A percentile compares a stretch with the other conserved stretches of the same genome.
phyloP scores from a whole-genome alignment of 2,797 vertebrate species.

The Oryzias dopingdopingensis region DNA sequence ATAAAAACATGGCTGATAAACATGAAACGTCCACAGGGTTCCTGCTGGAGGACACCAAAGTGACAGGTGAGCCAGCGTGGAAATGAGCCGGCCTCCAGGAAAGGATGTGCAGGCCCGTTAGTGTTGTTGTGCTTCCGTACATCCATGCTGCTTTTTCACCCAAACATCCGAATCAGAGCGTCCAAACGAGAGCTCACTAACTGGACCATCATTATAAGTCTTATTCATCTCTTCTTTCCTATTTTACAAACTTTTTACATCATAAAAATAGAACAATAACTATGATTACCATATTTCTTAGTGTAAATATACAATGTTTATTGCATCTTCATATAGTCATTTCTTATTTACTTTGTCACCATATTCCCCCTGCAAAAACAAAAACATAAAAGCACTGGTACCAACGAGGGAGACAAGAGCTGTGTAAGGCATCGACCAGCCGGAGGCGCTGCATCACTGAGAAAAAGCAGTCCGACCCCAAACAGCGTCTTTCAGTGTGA shows the following conservation, averaged over 20 bases:
- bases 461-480: constrained; percentile 17
- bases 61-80: no score
- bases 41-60: no score
- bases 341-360: constrained; percentile 56
- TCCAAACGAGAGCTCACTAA: constrained; percentile 52
- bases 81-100: no score
- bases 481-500: neutral
- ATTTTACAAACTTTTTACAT: constrained; percentile 82
- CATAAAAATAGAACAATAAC: constrained; percentile 85
- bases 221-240: constrained; percentile 66
- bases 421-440: constrained; percentile 80
- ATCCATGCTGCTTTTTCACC: no score
- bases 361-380: constrained; percentile 13
- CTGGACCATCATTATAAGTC: constrained; percentile 51
- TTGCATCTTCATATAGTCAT: constrained; percentile 75
- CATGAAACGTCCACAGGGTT: neutral
- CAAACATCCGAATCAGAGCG: neutral
- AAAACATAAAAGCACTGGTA: constrained; percentile 61
- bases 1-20: neutral
- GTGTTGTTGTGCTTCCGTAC: no score
- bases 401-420: constrained; percentile 63
- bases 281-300: constrained; percentile 78
- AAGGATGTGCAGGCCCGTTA: no score
- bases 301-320: constrained; percentile 80
- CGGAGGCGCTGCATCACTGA: constrained; percentile 51